Conservation (phyloP, 2,888 invertebrate genomes). For the Selenia dentaria region DNA sequence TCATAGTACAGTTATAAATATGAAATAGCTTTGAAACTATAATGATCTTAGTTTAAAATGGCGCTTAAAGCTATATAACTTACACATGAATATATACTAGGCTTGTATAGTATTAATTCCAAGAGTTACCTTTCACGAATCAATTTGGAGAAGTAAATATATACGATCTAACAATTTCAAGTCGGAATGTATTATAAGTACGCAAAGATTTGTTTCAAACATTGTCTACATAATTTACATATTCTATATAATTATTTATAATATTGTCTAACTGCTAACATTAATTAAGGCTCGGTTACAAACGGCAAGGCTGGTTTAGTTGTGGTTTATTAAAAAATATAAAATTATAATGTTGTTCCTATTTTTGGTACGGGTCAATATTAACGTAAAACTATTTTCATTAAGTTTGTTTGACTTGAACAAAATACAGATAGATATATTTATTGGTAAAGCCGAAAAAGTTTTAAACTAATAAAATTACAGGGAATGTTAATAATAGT, state of each 20-base stretch:
- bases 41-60: background rate
- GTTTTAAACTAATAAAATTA: too few relatives aligned
- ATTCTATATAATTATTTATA: background rate
- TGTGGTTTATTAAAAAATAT: too few relatives aligned
- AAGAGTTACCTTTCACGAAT: background rate
- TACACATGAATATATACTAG: background rate
- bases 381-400: too few relatives aligned
- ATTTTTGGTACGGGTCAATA: too few relatives aligned
- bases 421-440: too few relatives aligned
- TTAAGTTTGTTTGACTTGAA: too few relatives aligned
- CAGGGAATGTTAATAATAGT: too few relatives aligned
- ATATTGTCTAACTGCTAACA: background rate
- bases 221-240: background rate
- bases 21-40: constrained; percentile 10
- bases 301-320: too few relatives aligned
- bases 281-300: too few relatives aligned
- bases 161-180: background rate
- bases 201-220: background rate
- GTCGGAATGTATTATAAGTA: background rate
- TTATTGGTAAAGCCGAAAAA: too few relatives aligned
- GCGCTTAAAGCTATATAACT: background rate
- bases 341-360: too few relatives aligned
- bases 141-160: background rate
- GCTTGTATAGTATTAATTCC: background rate
- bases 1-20: constrained; percentile 1